Evolutionary conservation across 1,140 invertebrate species (phyloP), one percentile per base, ranked within the genome.

Genomic region (Zaprionus lachaisei): DNA sequence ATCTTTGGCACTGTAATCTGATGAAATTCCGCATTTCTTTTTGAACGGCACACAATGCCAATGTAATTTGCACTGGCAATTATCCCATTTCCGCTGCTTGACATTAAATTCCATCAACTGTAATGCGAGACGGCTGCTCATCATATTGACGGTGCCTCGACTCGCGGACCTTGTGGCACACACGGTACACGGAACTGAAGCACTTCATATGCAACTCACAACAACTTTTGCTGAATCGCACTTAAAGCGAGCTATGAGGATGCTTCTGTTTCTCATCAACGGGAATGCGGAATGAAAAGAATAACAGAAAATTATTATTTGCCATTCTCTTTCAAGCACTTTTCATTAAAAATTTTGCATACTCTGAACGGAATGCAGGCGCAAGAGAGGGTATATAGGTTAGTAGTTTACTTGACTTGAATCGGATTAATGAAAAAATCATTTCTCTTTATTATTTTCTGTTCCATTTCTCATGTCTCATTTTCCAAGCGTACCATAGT

Each of bases 251-350:
- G 4, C 34, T 51, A 78, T 66, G 61, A 47, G 67, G 58, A 54
- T 58, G 47, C 20, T 51, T n/a, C 47, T 17, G 20, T 20, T 44
- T 38, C 58, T 56, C n/a, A 24, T 51, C 22, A 20, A 20, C 31
- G 47, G 20, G 20, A 22, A 22, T 22, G 47, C 47, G 11, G 51
- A 56, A 49, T 24, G 51, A 47, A 47, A 63, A 56, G 62, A 68
- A 74, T 71, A 67, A 67, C 68, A 81, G 66, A 79, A n/a, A 85
- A 72, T 81, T 80, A 72, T 81, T 74, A 84, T 85, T 79, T 81
- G 66, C 68, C 79, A 70, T 85, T 79, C 69, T 87, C 58, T 87
- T 86, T 77, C 68, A 73, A 85, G 83, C 65, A 69, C 77, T 77
- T 73, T 73, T 66, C 80, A 86, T 80, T 83, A 77, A 55, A 63